Evolutionary conservation across 2,797 vertebrate species (phyloP), one percentile per base, ranked within the genome.

Genomic region (Halcyon chelicuti): DNA sequence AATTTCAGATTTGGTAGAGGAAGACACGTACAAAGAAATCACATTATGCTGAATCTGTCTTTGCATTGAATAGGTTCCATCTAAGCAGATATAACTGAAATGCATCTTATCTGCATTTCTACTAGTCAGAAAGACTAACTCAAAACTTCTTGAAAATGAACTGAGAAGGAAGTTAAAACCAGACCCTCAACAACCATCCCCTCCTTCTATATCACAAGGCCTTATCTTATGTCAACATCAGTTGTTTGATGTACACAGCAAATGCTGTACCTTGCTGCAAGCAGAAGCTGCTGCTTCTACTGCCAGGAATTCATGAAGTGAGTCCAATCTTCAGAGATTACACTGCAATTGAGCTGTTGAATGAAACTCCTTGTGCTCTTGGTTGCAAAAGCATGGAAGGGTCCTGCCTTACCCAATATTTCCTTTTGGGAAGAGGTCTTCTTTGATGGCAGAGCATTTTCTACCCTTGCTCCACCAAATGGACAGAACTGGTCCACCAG

Each of bases 171-270:
- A 65, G 22, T 39, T 12, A 74, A 51, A 73, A 26, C 16, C 61
- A 71, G 67, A 22, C 2, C 2, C 51, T 65, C 0, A 0, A 0
- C 19, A 12, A 8, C 46, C 18, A 8, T 17, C 40, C 46, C 20
- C 46, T 40, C 23, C 16, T 26, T 28, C 21, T 25, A 6, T 55
- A 0, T 21, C 19, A 5, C 3, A 2, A 72, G 25, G 19, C 25
- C n/a, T 75, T 17, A 40, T 14, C 19, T 42, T 42, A 39, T 26
- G 14, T 14, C 23, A 35, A 79, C 9, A 1, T 57, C 28, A 79
- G 0, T 31, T 13, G 23, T 23, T 2, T 23, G 51, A 18, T 37
- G 37, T 25, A 46, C 44, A 22, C 58, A 77, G 51, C 51, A 42
- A 23, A 9, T 15, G 20, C 73, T 9, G 29, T 66, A 73, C 80